phyloP scores from a whole-genome alignment of 2,113 vertebrate species.

The Phainopepla nitens region DNA sequence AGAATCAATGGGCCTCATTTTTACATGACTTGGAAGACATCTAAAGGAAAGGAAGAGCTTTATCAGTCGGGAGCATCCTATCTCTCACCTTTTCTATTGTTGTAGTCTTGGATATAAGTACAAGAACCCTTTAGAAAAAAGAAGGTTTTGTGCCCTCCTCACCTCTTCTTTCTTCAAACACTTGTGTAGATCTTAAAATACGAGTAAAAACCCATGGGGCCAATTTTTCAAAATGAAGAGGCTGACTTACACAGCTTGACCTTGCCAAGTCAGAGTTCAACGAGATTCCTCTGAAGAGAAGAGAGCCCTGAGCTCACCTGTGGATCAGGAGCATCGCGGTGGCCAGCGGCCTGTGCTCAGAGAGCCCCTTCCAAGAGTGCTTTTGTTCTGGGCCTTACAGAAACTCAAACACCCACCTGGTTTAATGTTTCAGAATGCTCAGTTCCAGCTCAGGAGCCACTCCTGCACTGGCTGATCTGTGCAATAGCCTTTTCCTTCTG shows the following conservation, averaged over 20 bases:
- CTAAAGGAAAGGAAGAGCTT: conserved; percentile 7
- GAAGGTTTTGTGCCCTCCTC: conserved; percentile 54
- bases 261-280: conserved; percentile 18
- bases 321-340: background rate
- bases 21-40: background rate
- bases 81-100: conserved; percentile 45
- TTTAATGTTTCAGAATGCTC: background rate
- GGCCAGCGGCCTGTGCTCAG: background rate
- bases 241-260: background rate
- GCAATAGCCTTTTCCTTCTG: background rate
- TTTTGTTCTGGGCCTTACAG: background rate
- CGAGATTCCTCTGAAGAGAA: background rate
- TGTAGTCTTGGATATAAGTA: conserved; percentile 33
- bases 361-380: background rate
- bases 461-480: background rate
- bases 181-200: conserved; percentile 19
- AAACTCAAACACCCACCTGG: background rate
- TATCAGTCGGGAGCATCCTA: conserved; percentile 27
- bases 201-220: background rate
- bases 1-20: background rate
- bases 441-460: background rate
- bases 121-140: conserved; percentile 15
- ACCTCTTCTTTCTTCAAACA: conserved; percentile 51
- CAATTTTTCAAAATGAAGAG: conserved; percentile 38
- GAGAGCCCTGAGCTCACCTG: background rate